Conservation (phyloP, 2,888 invertebrate genomes). For the Oxyscelio sp. region DNA sequence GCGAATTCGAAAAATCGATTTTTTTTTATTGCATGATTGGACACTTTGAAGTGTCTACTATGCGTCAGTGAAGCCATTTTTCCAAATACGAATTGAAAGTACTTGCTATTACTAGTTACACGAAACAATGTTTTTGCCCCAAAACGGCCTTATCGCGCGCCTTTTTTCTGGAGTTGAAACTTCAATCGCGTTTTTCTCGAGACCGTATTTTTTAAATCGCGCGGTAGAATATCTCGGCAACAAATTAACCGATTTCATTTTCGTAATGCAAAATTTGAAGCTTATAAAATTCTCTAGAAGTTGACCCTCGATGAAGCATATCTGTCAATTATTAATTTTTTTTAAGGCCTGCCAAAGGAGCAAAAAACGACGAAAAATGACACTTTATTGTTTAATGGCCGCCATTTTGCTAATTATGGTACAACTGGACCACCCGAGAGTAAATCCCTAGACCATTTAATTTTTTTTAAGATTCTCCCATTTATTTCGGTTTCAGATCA, state of each 20-base stretch:
- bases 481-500: conserved; percentile 10
- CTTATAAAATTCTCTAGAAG: background rate
- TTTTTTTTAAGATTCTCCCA: no score
- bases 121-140: no score
- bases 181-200: no score
- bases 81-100: background rate
- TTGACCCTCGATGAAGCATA: background rate
- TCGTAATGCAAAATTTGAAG: conserved; percentile 7
- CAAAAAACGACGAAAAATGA: conserved; percentile 8
- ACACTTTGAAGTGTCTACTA: background rate
- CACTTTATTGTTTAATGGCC: conserved; percentile 1
- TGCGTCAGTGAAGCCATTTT: conserved; percentile 4
- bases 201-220: no score
- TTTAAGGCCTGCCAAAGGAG: background rate
- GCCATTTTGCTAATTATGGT: no score
- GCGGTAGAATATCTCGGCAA: no score
- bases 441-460: no score
- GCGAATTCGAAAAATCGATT: background rate
- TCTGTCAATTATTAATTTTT: conserved; percentile 2
- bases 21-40: conserved; percentile 48
- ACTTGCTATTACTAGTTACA: no score
- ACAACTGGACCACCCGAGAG: no score
- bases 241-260: no score
- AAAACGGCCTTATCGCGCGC: no score
- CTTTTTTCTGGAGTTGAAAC: no score